Conservation (phyloP, 1,140 invertebrate species). For the Sycophaga agraensis region DNA sequence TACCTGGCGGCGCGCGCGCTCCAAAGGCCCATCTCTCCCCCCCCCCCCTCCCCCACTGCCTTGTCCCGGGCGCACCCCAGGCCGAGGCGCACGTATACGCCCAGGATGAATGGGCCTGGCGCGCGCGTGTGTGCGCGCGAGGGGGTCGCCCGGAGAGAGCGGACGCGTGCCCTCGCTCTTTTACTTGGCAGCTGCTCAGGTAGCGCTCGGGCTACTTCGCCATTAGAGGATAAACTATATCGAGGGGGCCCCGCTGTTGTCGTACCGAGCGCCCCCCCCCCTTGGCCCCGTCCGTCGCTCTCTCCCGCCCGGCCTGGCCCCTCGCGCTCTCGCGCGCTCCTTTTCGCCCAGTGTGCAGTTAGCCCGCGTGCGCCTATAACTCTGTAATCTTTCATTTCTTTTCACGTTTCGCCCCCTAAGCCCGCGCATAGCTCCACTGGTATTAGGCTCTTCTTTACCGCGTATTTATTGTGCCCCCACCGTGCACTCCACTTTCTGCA, state of each 20-base stretch:
- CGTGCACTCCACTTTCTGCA: background rate
- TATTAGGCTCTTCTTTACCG: constrained; percentile 16
- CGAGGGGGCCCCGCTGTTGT: constrained; percentile 33
- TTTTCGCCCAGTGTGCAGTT: too few species aligned
- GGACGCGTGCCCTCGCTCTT: constrained; percentile 37
- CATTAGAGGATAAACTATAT: constrained; percentile 47
- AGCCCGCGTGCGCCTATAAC: background rate
- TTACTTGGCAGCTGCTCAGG: constrained; percentile 51
- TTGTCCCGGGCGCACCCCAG: constrained; percentile 34
- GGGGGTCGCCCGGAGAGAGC: constrained; percentile 24
- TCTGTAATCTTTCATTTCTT: constrained; percentile 28
- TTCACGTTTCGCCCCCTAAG: constrained; percentile 12
- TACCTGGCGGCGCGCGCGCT: constrained; percentile 49
- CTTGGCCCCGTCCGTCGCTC: constrained; percentile 24
- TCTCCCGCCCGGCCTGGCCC: background rate
- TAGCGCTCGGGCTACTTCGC: constrained; percentile 55
- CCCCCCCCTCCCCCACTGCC: constrained; percentile 9
- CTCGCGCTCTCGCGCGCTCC: background rate
- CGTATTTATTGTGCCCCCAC: too few species aligned
- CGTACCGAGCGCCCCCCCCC: background rate
- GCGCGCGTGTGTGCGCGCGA: constrained; percentile 27
- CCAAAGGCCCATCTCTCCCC: background rate
- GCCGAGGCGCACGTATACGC: constrained; percentile 43
- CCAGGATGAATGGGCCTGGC: constrained; percentile 51
- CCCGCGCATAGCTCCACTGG: background rate